Evolutionary conservation across 2,797 vertebrate genomes (phyloP), one percentile per base, ranked within the genome.

Genomic region (Limnodromus scolopaceus): DNA sequence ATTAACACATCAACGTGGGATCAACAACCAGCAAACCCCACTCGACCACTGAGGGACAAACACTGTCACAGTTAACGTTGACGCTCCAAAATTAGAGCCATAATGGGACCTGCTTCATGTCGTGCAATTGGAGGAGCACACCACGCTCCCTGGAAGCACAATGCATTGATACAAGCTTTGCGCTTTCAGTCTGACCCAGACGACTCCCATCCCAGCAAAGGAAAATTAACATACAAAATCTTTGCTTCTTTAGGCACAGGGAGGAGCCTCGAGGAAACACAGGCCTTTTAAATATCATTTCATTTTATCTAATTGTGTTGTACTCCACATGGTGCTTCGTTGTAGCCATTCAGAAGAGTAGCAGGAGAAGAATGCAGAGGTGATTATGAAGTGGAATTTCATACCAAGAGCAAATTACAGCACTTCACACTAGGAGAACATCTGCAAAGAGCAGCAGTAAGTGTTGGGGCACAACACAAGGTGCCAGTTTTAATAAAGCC

Each of bases 361-460:
- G 87, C 36, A 84, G 65, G 28, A 64, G 54, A 93, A 84, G 75
- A 96, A 95, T 28, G n/a, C 25, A 83, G 75, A 96, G 81, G 78
- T 93, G 88, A 96, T 96, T 93, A 84, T 39, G 53, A 93, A 94
- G 71, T 87, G 49, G 86, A 87, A 91, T 91, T 96, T 93, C 86
- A 91, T 68, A 95, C 27, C 38, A 91, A 91, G 53, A 93, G 81
- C 68, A 96, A 94, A 96, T 96, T 93, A 94, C 36, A 91, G 24
- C 84, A 92, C 81, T 95, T 95, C 68, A 89, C 66, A 72, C 34
- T 28, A 89, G 61, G 28, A 92, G 45, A 95, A 61, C 80, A 92
- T 96, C 92, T 93, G 86, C 75, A 83, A 89, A 93, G 34, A 91
- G 41, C 70, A 92, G 78, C 57, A 77, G 18, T 83, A 91, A 95